These are phyloP conservation scores for Agrilus cyanescens DNA, from an alignment of 2,888 invertebrate species.

Conservation along the genomic window DNA sequence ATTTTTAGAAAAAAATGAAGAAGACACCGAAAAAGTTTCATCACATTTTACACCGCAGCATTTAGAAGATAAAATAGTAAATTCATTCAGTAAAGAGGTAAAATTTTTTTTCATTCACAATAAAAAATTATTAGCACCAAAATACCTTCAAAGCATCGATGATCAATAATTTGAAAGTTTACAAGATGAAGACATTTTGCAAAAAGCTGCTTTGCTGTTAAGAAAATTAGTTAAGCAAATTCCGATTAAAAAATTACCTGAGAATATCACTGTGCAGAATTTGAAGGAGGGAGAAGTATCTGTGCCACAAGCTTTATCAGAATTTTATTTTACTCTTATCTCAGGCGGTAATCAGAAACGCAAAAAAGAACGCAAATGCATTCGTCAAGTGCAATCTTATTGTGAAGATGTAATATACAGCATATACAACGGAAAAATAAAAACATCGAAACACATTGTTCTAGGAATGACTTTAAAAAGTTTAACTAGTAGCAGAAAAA, in stretches of 20 bases:
- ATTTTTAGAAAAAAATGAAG: slow-evolving; percentile 14
- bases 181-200: slow-evolving; percentile 4
- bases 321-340: slow-evolving; percentile 10
- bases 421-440: slow-evolving; percentile 17
- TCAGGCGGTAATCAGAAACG: slow-evolving; percentile 9
- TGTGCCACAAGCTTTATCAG: slow-evolving; percentile 8
- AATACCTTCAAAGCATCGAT: neutral
- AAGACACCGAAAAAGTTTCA: neutral
- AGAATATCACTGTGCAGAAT: slow-evolving; percentile 1
- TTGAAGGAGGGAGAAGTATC: slow-evolving; percentile 14
- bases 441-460: slow-evolving; percentile 20
- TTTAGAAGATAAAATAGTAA: too few species aligned
- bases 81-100: too few species aligned
- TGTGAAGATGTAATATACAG: slow-evolving; percentile 16
- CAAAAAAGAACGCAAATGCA: slow-evolving; percentile 4
- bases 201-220: slow-evolving; percentile 4
- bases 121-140: too few species aligned
- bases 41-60: too few species aligned
- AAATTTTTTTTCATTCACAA: too few species aligned
- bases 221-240: slow-evolving; percentile 1
- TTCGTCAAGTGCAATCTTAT: slow-evolving; percentile 9
- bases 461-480: slow-evolving; percentile 25
- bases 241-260: slow-evolving; percentile 1
- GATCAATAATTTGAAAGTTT: slow-evolving; percentile 1
- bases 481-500: slow-evolving; percentile 20